phyloP scores from a whole-genome alignment of 2,888 invertebrate genomes.

The Tuta absoluta region DNA sequence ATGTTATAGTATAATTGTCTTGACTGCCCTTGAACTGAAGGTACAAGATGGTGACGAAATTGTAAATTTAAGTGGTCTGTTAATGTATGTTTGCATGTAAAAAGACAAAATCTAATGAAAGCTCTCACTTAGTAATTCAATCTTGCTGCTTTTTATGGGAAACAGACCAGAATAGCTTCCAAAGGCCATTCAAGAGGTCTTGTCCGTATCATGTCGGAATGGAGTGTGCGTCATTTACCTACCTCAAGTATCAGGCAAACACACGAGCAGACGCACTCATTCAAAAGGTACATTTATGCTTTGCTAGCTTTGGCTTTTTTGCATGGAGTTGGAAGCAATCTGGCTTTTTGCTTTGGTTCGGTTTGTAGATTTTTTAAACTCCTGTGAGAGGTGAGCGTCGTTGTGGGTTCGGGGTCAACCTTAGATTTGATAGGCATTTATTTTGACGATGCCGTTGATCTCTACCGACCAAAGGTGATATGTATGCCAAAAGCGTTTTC shows the following conservation, averaged over 20 bases:
- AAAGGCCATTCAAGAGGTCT: slow-evolving; percentile 52
- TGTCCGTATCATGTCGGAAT: slow-evolving; percentile 69
- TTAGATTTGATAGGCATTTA: neutral
- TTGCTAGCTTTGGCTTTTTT: slow-evolving; percentile 19
- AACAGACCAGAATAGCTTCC: slow-evolving; percentile 51
- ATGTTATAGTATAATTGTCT: too few relatives aligned
- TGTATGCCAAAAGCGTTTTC: too few relatives aligned
- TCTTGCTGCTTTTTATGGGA: slow-evolving; percentile 55
- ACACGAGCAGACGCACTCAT: slow-evolving; percentile 73
- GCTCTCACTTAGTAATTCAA: slow-evolving; percentile 63
- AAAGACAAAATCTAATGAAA: slow-evolving; percentile 60
- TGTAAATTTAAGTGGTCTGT: too few relatives aligned
- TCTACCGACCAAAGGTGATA: neutral
- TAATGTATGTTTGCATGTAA: too few relatives aligned
- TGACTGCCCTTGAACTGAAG: neutral
- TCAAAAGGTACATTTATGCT: slow-evolving; percentile 42
- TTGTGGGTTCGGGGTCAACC: neutral
- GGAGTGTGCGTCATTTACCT: slow-evolving; percentile 74
- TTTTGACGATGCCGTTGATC: neutral
- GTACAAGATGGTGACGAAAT: neutral
- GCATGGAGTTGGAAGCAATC: slow-evolving; percentile 54
- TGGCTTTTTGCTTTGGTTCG: slow-evolving; percentile 35
- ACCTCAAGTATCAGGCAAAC: slow-evolving; percentile 60
- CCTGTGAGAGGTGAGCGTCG: neutral
- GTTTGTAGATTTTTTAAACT: slow-evolving; percentile 24